Conservation (phyloP, 2,113 vertebrate species). For the Thermophis baileyi region DNA sequence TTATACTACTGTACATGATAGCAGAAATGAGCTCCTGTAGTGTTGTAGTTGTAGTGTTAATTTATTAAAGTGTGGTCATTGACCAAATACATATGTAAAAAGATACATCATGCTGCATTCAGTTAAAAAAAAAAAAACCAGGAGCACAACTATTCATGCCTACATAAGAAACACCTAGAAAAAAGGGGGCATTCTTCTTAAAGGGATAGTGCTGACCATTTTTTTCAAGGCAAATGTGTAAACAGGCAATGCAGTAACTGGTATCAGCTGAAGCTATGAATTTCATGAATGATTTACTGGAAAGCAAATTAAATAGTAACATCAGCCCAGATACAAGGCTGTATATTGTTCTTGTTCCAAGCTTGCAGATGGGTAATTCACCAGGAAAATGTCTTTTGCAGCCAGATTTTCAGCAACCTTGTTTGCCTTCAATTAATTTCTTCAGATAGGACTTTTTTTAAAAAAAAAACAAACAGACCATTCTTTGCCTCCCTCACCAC, state of each 20-base stretch:
- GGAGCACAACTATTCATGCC: background rate
- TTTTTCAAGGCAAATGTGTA: constrained; percentile 50
- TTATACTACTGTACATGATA: background rate
- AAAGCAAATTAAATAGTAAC: constrained; percentile 57
- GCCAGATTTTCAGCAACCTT: constrained; percentile 47
- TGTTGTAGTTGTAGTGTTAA: no score
- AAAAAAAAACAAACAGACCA: background rate
- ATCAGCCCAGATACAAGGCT: constrained; percentile 44
- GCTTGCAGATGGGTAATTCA: constrained; percentile 55
- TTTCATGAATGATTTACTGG: constrained; percentile 65
- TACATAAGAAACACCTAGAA: background rate
- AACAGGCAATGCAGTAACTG: constrained; percentile 40
- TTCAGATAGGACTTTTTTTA: background rate
- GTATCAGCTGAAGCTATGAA: constrained; percentile 44
- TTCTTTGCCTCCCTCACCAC: background rate
- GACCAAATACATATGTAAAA: background rate
- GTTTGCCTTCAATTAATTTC: constrained; percentile 49
- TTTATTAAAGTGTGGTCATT: background rate
- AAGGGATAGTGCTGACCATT: constrained; percentile 27
- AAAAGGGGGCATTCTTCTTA: background rate
- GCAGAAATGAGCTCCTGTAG: background rate
- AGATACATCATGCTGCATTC: background rate
- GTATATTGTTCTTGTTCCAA: constrained; percentile 57
- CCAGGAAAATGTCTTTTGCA: constrained; percentile 48
- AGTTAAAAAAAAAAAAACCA: background rate